Evolutionary conservation across 1,140 invertebrate genomes (phyloP), one percentile per base, ranked within the genome.

Genomic region (Penaeus chinensis): DNA sequence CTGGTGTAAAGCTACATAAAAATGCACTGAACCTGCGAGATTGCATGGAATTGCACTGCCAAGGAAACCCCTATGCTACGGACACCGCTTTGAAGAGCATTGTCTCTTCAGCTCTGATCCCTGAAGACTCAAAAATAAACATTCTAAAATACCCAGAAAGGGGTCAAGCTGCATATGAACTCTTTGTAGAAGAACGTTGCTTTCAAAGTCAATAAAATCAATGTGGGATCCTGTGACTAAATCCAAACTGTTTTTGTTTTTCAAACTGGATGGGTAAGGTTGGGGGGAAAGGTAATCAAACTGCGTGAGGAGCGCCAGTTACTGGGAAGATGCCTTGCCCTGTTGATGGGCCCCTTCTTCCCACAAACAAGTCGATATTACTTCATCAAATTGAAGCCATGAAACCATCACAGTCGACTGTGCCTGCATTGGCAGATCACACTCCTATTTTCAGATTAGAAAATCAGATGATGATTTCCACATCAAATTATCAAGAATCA

Each of bases 41-140:
- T 76, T 76, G 74, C 74, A 76, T 76, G 74, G 74, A 76, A 77
- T 77, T 77, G 74, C 74, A 77, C 74, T 77, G 74, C 74, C 74
- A 77, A 77, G 74, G 74, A 77, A 77, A 77, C 74, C 74, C 74
- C 74, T 77, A 77, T 4, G 32, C 74, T 77, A 77, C 74, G 32
- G 32, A 4, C 74, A 77, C 4, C 2, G 74, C 74, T 77, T 77
- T 77, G 4, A 77, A 77, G 74, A 77, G 74, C 74, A 77, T 77
- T 77, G 74, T 77, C 32, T 77, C 74, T 77, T 77, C 32, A 76
- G 16, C 37, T 13, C 18, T 79, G 24, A 16, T 79, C 37, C 77
- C 77, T 37, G 77, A 79, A 19, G 77, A 20, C 13, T 20, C 37
- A 13, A 79, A 79, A 47, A 37, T 19, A 76, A 27, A 24, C 22